Evolutionary conservation across 2,113 vertebrate species (phyloP).

Genomic region (Fukomys damarensis): DNA sequence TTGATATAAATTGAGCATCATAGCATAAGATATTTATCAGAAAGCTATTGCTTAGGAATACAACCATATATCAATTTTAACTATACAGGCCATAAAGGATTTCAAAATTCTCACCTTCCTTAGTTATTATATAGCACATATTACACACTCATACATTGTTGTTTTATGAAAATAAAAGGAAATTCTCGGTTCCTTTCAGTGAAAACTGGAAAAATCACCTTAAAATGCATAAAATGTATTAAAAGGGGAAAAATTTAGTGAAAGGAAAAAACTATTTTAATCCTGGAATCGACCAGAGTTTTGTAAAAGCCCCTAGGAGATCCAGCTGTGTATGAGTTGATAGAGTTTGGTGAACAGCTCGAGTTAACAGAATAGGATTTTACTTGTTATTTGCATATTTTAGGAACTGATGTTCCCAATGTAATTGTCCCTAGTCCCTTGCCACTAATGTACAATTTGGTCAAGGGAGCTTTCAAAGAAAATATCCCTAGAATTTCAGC

Average conservation of each 20-base stretch:
- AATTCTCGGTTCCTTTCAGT: constrained; percentile 9
- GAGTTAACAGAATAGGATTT: not conserved
- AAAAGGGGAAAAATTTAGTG: not conserved
- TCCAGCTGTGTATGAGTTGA: not conserved
- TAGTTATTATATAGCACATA: not conserved
- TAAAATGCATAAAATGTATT: not conserved
- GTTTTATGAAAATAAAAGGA: constrained; percentile 44
- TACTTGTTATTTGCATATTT: not conserved
- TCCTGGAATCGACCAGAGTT: not conserved
- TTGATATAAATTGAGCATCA: not conserved
- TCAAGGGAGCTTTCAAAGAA: not conserved
- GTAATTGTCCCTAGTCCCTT: not conserved
- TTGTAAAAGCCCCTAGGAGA: not conserved
- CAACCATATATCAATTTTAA: not conserved
- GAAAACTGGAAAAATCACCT: constrained; percentile 25
- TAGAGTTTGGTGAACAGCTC: not conserved
- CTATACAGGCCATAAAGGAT: not conserved
- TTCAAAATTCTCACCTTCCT: not conserved
- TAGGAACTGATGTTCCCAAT: not conserved
- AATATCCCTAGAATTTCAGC: not conserved
- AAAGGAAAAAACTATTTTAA: not conserved
- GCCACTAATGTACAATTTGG: not conserved
- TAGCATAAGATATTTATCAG: not conserved
- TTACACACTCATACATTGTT: not conserved
- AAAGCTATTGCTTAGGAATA: not conserved